phyloP scores from a whole-genome alignment of 2,797 vertebrate species.

The Tinamus major region DNA sequence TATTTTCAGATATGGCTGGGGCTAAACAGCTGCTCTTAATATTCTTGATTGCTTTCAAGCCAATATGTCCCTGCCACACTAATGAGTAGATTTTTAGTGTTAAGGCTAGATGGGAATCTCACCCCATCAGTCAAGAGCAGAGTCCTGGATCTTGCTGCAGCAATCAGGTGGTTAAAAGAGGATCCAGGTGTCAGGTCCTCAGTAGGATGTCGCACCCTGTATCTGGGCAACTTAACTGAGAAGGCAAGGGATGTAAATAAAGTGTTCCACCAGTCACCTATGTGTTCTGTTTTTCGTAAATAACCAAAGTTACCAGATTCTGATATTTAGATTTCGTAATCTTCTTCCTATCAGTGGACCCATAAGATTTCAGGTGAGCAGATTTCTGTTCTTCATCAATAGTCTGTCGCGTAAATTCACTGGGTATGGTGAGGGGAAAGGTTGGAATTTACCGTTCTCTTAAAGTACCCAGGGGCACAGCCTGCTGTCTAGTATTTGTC shows the following conservation, averaged over 20 bases:
- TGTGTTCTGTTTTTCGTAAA: neutral
- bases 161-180: neutral
- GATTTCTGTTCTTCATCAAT: neutral
- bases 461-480: neutral
- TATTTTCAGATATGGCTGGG: too few relatives aligned
- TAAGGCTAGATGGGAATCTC: neutral
- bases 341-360: neutral
- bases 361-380: neutral
- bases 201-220: fast-evolving
- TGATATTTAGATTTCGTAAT: neutral
- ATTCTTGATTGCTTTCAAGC: neutral
- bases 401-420: neutral
- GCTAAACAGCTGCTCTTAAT: neutral
- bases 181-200: neutral
- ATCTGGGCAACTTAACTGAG: neutral
- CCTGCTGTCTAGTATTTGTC: neutral
- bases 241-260: neutral
- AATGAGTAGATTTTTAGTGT: neutral
- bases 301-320: neutral
- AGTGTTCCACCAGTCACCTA: neutral
- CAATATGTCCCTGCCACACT: neutral
- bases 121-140: neutral
- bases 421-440: neutral
- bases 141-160: neutral
- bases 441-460: fast-evolving